A percentile compares a stretch with the other conserved stretches of the same genome.
These are phyloP conservation scores for Misgurnus anguillicaudatus DNA, from an alignment of 2,113 vertebrate species.

Conservation along the genomic window DNA sequence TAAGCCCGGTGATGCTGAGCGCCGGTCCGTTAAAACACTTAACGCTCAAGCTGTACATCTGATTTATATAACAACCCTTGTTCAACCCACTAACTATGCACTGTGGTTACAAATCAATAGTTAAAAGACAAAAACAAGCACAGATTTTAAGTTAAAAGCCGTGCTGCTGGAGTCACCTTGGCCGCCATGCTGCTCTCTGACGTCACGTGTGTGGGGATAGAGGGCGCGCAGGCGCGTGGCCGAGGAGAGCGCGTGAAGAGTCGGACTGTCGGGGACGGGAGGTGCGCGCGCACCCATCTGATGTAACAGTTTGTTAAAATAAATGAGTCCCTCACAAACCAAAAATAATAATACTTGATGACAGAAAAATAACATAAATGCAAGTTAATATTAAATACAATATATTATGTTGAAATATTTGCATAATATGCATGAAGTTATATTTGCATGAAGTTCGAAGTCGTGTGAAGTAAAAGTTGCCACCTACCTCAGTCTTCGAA, in stretches of 20 bases:
- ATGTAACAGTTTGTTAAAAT: background rate
- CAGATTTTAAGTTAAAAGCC: background rate
- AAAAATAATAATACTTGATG: no score
- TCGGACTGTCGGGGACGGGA: no score
- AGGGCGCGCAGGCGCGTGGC: conserved; percentile 64
- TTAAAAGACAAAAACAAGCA: background rate
- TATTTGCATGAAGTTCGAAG: no score
- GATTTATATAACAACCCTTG: background rate
- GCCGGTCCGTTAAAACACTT: background rate
- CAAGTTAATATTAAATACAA: no score
- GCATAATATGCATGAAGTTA: no score
- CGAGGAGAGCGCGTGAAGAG: background rate
- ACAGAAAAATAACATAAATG: no score
- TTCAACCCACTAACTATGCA: background rate
- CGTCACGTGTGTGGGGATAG: conserved; percentile 68
- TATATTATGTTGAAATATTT: no score
- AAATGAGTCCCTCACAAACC: no score
- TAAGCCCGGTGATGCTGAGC: conserved; percentile 34
- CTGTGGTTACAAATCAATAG: background rate
- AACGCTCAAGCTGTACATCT: background rate
- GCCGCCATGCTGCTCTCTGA: conserved; percentile 92
- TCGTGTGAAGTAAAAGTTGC: no score
- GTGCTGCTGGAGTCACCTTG: conserved; percentile 92
- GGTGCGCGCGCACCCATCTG: conserved; percentile 8
- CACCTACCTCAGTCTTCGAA: no score